phyloP scores from a whole-genome alignment of 2,113 vertebrate species.

The Sceloporus tristichus region DNA sequence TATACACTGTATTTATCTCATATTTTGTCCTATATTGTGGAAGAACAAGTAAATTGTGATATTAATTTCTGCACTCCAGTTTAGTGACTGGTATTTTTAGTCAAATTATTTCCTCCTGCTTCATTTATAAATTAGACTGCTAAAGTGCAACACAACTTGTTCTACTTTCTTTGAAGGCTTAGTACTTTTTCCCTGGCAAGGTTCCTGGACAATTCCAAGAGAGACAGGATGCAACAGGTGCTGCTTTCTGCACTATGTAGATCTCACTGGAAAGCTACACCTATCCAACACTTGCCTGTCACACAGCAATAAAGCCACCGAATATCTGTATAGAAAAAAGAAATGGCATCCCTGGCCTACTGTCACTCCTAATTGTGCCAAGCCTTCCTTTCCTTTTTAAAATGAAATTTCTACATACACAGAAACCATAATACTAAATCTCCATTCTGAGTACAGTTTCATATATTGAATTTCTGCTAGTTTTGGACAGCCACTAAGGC shows the following conservation, averaged over 20 bases:
- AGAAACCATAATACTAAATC: neutral
- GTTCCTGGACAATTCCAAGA: neutral
- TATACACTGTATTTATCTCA: neutral
- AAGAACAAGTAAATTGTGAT: neutral
- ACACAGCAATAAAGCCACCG: neutral
- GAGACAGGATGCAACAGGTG: neutral
- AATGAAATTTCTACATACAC: neutral
- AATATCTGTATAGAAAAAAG: neutral
- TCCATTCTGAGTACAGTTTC: neutral
- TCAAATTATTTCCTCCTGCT: neutral
- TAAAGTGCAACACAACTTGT: neutral
- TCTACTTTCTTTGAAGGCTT: neutral
- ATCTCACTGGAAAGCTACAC: neutral
- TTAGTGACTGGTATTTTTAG: neutral
- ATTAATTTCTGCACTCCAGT: neutral
- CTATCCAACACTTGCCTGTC: neutral
- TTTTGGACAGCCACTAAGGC: neutral
- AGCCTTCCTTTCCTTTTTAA: neutral
- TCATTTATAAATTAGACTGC: neutral
- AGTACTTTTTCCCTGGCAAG: neutral
- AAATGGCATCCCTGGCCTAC: neutral
- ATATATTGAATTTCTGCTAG: neutral
- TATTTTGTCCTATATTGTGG: neutral
- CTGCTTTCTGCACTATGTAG: neutral
- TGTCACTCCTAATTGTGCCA: neutral